Evolutionary conservation across 1,140 invertebrate species (phyloP).

Genomic region (Papilio glaucus): DNA sequence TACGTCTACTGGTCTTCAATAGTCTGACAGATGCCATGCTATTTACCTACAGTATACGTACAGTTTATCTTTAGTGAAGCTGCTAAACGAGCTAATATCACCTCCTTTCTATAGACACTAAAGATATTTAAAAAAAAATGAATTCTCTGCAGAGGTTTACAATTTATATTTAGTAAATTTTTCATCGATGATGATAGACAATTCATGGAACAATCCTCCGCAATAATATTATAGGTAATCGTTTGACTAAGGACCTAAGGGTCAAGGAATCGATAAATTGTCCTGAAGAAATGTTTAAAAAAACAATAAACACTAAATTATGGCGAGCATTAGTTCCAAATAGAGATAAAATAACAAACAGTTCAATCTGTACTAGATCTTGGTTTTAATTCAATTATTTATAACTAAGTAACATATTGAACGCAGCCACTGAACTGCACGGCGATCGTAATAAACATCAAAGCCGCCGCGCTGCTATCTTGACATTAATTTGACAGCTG

Average conservation of each 20-base stretch:
- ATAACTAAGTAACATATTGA: constrained; percentile 24
- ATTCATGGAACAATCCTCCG: too few species aligned
- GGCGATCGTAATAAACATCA: constrained; percentile 25
- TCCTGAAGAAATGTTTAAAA: not conserved
- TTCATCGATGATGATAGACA: too few species aligned
- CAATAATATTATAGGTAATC: too few species aligned
- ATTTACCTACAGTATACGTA: too few species aligned
- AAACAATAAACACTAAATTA: not conserved
- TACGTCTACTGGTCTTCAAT: too few species aligned
- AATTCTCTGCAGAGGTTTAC: too few species aligned
- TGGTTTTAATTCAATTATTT: constrained; percentile 31
- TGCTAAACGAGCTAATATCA: too few species aligned
- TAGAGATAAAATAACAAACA: not conserved
- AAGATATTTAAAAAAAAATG: too few species aligned
- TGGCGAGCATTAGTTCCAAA: not conserved
- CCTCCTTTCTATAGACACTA: too few species aligned
- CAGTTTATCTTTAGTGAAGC: too few species aligned
- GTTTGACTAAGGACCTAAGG: not conserved
- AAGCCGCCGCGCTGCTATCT: constrained; percentile 28
- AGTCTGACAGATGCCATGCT: too few species aligned
- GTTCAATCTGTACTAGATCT: not conserved
- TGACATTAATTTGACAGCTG: constrained; percentile 39
- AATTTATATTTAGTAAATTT: too few species aligned
- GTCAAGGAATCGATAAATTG: not conserved
- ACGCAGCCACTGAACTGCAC: constrained; percentile 16